Conservation (phyloP, 2,113 vertebrate genomes). For the Lampris megalopsis region DNA sequence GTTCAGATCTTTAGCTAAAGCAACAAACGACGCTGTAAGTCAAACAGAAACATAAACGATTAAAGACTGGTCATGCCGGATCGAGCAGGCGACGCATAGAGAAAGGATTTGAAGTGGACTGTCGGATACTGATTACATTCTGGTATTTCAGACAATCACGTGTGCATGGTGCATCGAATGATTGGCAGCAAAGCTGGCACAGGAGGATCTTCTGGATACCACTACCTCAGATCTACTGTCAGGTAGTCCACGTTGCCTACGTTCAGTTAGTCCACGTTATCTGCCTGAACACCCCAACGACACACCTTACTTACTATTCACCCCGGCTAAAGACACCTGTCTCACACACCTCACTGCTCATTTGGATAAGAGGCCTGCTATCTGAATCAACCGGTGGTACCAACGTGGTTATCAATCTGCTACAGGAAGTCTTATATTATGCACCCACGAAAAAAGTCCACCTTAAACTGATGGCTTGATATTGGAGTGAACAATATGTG, state of each 20-base stretch:
- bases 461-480: too few species aligned
- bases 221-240: conserved; percentile 95
- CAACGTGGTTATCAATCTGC: too few species aligned
- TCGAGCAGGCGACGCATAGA: background rate
- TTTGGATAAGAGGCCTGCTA: conserved; percentile 28
- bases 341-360: background rate
- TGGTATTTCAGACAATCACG: conserved; percentile 89
- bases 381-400: background rate
- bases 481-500: too few species aligned
- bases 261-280: conserved; percentile 84
- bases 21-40: background rate
- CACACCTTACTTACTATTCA: background rate
- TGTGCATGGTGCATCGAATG: conserved; percentile 98
- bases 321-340: background rate
- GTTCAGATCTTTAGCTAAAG: background rate
- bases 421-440: too few species aligned
- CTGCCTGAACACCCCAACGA: background rate
- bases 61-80: background rate
- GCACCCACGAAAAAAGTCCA: too few species aligned
- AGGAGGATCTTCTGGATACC: conserved; percentile 94
- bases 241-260: conserved; percentile 86
- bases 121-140: too few species aligned
- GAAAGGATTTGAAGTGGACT: too few species aligned
- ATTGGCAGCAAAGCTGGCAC: conserved; percentile 95
- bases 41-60: background rate